These are phyloP conservation scores for Erebia aethiops DNA, from an alignment of 2,888 invertebrate species.

Conservation along the genomic window DNA sequence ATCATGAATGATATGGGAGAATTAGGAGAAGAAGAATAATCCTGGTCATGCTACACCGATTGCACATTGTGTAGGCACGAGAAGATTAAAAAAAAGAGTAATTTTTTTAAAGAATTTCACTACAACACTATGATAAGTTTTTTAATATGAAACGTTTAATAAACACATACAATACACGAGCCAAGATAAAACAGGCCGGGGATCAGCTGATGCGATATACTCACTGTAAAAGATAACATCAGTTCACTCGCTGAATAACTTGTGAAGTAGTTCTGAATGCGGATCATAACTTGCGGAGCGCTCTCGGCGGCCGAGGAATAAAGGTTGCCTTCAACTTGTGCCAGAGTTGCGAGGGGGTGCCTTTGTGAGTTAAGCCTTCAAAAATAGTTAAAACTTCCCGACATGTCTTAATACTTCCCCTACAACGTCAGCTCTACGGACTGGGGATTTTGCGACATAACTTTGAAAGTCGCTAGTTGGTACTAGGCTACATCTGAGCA, in stretches of 20 bases:
- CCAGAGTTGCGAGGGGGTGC: background rate
- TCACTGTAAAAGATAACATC: background rate
- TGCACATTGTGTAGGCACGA: too few species aligned
- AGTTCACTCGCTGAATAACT: background rate
- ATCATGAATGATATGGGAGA: too few species aligned
- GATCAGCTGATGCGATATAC: background rate
- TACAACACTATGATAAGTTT: too few species aligned
- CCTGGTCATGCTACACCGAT: too few species aligned
- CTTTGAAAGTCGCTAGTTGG: too few species aligned
- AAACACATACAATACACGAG: background rate
- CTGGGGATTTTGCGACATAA: background rate
- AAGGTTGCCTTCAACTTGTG: too few species aligned
- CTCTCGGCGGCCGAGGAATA: too few species aligned
- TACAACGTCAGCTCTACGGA: background rate
- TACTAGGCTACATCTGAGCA: too few species aligned
- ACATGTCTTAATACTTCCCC: background rate
- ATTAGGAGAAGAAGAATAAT: too few species aligned
- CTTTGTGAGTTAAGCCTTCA: slow-evolving; percentile 17
- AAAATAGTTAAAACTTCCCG: slow-evolving; percentile 7
- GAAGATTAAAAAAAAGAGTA: too few species aligned
- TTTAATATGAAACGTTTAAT: too few species aligned
- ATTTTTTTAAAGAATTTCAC: too few species aligned
- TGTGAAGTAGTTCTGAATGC: background rate
- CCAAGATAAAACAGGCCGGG: background rate
- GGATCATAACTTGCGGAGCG: slow-evolving; percentile 3